Conservation (phyloP, 2,888 invertebrate species). For the Metopia argyrocephala region DNA sequence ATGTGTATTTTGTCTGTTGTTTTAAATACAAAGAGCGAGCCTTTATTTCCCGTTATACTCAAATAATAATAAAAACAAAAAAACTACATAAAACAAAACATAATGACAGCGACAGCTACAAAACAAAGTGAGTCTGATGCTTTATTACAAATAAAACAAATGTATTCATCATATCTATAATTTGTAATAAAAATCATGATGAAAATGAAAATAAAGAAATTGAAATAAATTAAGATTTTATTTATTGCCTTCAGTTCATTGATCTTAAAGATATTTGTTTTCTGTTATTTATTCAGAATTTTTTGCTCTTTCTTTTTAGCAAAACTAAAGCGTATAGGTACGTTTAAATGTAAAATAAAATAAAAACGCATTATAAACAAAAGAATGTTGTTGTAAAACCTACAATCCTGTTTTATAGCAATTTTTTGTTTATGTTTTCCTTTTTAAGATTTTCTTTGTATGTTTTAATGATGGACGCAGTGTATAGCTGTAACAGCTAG, state of each 20-base stretch:
- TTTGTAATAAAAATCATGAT: background rate
- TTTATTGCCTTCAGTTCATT: conserved; percentile 39
- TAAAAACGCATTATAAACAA: conserved; percentile 6
- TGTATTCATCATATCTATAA: background rate
- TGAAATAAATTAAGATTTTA: background rate
- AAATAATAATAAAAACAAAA: conserved; percentile 8
- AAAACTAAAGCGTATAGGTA: background rate
- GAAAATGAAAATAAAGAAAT: conserved; percentile 15
- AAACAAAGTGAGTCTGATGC: background rate
- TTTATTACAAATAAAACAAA: background rate
- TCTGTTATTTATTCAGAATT: background rate
- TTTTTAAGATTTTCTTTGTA: background rate
- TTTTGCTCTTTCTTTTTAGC: background rate
- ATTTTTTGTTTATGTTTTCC: background rate
- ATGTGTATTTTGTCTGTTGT: background rate
- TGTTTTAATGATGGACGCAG: background rate
- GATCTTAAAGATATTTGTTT: conserved; percentile 2
- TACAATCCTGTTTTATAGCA: conserved; percentile 52
- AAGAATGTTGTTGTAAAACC: conserved; percentile 49
- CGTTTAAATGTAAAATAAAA: conserved; percentile 3
- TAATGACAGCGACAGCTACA: background rate
- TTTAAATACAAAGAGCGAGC: conserved; percentile 31
- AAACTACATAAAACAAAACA: background rate
- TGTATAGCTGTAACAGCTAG: background rate
- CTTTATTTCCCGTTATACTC: conserved; percentile 30